Conservation (phyloP, 2,113 vertebrate species). For the Pionites leucogaster region DNA sequence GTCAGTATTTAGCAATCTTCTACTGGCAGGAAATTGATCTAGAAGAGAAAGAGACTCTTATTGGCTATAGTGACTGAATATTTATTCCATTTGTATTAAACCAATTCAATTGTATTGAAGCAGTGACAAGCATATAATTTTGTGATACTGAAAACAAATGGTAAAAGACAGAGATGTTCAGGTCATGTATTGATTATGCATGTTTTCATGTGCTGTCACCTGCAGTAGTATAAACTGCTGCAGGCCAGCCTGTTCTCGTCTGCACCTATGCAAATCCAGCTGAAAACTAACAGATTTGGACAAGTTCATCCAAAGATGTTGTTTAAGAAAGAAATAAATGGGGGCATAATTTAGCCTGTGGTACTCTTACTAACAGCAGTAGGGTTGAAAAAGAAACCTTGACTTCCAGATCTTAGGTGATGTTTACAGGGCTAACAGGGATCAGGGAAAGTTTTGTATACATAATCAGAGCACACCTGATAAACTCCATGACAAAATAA, state of each 20-base stretch:
- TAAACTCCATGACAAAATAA: background rate
- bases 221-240: background rate
- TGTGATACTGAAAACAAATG: background rate
- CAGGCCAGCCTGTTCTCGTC: background rate
- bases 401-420: background rate
- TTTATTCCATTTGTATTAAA: background rate
- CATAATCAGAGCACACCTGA: background rate
- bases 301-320: background rate
- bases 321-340: background rate
- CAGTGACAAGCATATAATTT: background rate
- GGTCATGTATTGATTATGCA: background rate
- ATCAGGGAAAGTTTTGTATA: background rate
- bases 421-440: background rate
- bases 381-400: background rate
- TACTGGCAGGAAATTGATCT: background rate
- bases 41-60: background rate
- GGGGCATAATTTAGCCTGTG: background rate
- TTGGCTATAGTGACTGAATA: background rate
- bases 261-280: slow-evolving; percentile 10
- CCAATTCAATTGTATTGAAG: background rate
- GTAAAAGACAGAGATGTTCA: background rate
- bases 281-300: slow-evolving; percentile 13
- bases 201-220: background rate
- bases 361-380: background rate
- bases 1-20: background rate